Evolutionary conservation across 2,888 invertebrate genomes (phyloP).

Genomic region (Sinhomidia bicolor): DNA sequence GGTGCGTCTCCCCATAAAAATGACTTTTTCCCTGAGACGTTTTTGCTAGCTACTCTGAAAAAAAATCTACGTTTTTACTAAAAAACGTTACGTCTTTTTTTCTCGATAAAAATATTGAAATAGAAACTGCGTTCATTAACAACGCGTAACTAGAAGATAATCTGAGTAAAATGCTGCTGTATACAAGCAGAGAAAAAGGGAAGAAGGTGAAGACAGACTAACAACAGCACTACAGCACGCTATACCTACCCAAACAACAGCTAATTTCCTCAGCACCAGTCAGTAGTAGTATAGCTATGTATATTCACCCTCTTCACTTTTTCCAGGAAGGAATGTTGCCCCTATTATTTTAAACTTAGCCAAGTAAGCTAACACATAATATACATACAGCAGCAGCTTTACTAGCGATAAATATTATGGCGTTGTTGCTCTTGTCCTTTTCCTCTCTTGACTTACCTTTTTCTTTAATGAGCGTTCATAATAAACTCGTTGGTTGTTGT

Average conservation of each 20-base stretch:
- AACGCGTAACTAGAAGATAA: background rate
- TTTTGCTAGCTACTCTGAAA: conserved; percentile 40
- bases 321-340: background rate
- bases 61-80: conserved; percentile 15
- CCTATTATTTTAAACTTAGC: conserved; percentile 24
- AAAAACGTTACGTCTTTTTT: background rate
- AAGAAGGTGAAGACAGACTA: conserved; percentile 45
- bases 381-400: background rate
- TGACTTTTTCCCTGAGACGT: conserved; percentile 13
- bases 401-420: background rate
- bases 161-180: background rate
- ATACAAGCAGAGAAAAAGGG: background rate
- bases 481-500: conserved; percentile 33
- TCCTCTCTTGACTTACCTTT: conserved; percentile 22
- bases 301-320: conserved; percentile 18
- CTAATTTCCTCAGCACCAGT: background rate
- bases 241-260: background rate
- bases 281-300: background rate
- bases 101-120: background rate
- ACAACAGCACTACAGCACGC: background rate
- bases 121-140: background rate
- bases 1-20: conserved; percentile 47
- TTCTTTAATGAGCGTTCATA: conserved; percentile 42
- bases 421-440: background rate
- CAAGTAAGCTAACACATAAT: background rate